Conservation (phyloP, 2,113 vertebrate species). For the Thunnus maccoyii region DNA sequence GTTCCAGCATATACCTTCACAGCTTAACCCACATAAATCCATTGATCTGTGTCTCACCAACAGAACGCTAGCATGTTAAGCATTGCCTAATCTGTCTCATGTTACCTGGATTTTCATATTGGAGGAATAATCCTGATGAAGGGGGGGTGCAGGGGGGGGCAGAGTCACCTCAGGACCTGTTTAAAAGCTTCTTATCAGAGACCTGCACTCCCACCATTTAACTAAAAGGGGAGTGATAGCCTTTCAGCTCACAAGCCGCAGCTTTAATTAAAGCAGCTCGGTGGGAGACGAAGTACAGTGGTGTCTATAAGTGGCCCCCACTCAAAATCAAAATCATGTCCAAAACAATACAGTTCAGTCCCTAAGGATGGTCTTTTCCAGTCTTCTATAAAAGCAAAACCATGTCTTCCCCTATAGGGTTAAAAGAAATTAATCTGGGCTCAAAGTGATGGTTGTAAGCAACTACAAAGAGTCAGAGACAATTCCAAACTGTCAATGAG, state of each 20-base stretch:
- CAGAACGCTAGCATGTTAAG: slow-evolving; percentile 78
- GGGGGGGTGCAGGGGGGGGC: slow-evolving; percentile 26
- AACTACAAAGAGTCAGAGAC: not conserved
- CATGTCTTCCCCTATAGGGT: not conserved
- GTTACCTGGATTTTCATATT: slow-evolving; percentile 85
- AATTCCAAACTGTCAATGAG: not conserved
- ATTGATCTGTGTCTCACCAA: slow-evolving; percentile 77
- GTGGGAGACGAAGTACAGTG: slow-evolving; percentile 40
- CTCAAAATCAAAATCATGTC: slow-evolving; percentile 33
- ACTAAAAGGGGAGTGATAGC: slow-evolving; percentile 73
- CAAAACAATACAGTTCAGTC: slow-evolving; percentile 36
- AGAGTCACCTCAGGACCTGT: slow-evolving; percentile 77
- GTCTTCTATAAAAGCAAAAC: not conserved
- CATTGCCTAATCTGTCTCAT: slow-evolving; percentile 80
- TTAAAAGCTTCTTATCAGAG: slow-evolving; percentile 82
- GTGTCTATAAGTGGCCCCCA: slow-evolving; percentile 14
- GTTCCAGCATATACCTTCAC: slow-evolving; percentile 73
- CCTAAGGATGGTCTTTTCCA: not conserved
- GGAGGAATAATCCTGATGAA: slow-evolving; percentile 80
- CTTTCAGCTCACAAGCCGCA: slow-evolving; percentile 68
- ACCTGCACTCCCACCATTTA: slow-evolving; percentile 72
- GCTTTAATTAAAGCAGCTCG: slow-evolving; percentile 79
- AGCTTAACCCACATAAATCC: slow-evolving; percentile 79
- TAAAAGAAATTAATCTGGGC: not conserved
- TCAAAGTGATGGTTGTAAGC: not conserved